These are phyloP conservation scores for Aricia agestis DNA, from an alignment of 1,140 invertebrate species.

Conservation along the genomic window DNA sequence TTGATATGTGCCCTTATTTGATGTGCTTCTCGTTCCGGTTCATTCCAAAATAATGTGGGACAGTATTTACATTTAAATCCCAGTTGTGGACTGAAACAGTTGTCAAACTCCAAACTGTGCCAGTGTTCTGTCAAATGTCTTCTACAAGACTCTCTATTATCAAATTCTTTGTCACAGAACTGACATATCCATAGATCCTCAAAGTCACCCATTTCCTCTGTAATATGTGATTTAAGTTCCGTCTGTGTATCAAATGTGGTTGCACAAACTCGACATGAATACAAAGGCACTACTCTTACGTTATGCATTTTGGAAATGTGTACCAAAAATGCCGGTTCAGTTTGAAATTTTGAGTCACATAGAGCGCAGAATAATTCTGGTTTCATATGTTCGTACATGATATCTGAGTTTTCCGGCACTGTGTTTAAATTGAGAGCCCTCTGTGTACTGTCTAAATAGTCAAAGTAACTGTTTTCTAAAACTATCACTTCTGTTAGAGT, in stretches of 20 bases:
- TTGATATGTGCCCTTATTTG: constrained; percentile 54
- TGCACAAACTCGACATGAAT: constrained; percentile 64
- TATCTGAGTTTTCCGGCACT: constrained; percentile 46
- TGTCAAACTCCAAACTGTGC: constrained; percentile 54
- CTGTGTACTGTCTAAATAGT: constrained; percentile 50
- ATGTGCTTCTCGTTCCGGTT: constrained; percentile 63
- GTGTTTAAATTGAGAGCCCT: constrained; percentile 47
- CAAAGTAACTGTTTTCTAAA: constrained; percentile 56
- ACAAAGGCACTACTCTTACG: constrained; percentile 51
- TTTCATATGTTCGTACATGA: constrained; percentile 46
- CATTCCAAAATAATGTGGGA: constrained; percentile 70
- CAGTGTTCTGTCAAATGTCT: constrained; percentile 62
- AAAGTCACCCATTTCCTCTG: constrained; percentile 56
- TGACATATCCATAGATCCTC: constrained; percentile 71
- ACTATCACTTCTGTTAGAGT: constrained; percentile 60
- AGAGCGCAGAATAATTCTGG: constrained; percentile 45
- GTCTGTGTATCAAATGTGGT: constrained; percentile 55
- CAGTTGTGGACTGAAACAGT: constrained; percentile 70
- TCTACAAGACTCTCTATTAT: constrained; percentile 52
- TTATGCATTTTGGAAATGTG: constrained; percentile 66
- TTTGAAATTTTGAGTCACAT: constrained; percentile 47
- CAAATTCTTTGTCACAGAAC: constrained; percentile 72
- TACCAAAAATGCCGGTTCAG: constrained; percentile 36
- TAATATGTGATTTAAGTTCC: constrained; percentile 53
- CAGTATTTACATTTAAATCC: constrained; percentile 71